Evolutionary conservation across 2,113 vertebrate genomes (phyloP).

Genomic region (Bucco capensis): DNA sequence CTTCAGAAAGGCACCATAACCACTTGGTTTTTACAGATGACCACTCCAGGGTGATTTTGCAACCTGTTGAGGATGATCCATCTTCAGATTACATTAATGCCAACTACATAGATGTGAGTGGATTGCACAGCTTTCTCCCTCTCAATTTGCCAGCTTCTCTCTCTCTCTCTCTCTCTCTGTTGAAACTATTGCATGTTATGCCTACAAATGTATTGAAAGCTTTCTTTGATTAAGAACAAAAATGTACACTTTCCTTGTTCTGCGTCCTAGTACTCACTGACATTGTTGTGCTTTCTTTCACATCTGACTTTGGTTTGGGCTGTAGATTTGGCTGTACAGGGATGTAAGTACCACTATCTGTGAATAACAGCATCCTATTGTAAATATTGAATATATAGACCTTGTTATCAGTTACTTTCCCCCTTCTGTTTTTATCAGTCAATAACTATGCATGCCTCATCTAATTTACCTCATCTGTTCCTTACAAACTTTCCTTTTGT

Average conservation of each 20-base stretch:
- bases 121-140: constrained; percentile 72
- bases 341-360: constrained; percentile 99
- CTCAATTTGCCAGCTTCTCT: constrained; percentile 72
- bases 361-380: constrained; percentile 78
- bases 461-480: constrained; percentile 71
- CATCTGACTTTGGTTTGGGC: constrained; percentile 99
- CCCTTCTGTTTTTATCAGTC: constrained; percentile 71
- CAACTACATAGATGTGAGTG: constrained; percentile 99
- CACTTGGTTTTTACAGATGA: constrained; percentile 82
- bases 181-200: constrained; percentile 82
- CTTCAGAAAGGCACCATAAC: constrained; percentile 35
- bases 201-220: constrained; percentile 77
- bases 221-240: constrained; percentile 80
- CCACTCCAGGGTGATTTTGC: constrained; percentile 98
- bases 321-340: constrained; percentile 99
- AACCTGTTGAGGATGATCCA: constrained; percentile 96
- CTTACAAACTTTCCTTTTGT: constrained; percentile 55
- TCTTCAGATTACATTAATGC: constrained; percentile 99
- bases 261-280: constrained; percentile 89
- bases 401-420: constrained; percentile 71
- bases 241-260: constrained; percentile 87
- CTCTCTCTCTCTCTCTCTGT: too few species aligned
- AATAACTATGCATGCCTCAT: constrained; percentile 79
- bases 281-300: constrained; percentile 97
- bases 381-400: constrained; percentile 73